Conservation (phyloP, 2,797 vertebrate species). For the Etheostoma perlongum region DNA sequence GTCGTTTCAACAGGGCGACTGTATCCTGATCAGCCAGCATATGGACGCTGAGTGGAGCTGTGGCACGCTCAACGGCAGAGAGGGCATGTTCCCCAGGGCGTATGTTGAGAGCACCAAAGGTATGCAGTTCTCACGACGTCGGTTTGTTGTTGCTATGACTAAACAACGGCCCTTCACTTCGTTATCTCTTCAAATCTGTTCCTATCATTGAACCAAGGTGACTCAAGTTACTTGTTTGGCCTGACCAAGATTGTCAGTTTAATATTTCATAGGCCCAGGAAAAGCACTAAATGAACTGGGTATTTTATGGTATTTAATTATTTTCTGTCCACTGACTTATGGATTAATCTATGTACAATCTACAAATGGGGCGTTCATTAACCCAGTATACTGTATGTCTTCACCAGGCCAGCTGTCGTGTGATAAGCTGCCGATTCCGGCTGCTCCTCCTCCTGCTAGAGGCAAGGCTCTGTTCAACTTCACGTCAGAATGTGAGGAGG, state of each 20-base stretch:
- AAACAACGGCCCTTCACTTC: neutral
- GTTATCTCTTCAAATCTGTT: no score
- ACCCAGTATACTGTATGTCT: neutral
- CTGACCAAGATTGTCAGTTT: neutral
- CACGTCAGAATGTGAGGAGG: conserved; percentile 88
- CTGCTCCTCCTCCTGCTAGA: conserved; percentile 65
- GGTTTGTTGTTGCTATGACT: no score
- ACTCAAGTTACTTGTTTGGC: neutral
- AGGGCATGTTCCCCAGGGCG: conserved; percentile 91
- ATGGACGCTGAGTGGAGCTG: conserved; percentile 89
- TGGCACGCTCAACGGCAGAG: conserved; percentile 87
- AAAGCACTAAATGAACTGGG: neutral
- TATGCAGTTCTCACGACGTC: conserved; percentile 51
- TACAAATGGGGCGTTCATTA: neutral
- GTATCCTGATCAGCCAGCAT: conserved; percentile 87
- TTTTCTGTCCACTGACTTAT: no score
- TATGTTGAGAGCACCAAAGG: conserved; percentile 88
- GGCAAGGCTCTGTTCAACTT: conserved; percentile 90
- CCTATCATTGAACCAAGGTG: neutral
- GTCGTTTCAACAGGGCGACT: conserved; percentile 89
- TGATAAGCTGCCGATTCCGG: conserved; percentile 51
- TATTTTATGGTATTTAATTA: neutral
- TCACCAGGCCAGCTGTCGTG: conserved; percentile 64
- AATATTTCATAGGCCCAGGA: neutral
- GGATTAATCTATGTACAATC: no score